Conservation (phyloP, 2,113 vertebrate genomes). For the Prietella phreatophila region DNA sequence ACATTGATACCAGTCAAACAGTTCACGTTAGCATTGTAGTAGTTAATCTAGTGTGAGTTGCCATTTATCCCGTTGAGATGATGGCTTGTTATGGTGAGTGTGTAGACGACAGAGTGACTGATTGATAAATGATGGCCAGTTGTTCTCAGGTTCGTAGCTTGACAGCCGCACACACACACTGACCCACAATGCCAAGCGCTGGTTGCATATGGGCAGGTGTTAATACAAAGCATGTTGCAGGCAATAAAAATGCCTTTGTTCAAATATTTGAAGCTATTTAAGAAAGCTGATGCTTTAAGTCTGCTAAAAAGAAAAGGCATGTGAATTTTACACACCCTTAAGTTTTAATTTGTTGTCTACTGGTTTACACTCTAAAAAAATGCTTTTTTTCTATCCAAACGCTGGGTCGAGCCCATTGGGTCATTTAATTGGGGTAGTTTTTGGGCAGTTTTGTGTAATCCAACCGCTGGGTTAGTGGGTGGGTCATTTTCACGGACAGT, state of each 20-base stretch:
- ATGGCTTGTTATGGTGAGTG: not conserved
- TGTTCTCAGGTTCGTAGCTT: not conserved
- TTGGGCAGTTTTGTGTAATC: too few species aligned
- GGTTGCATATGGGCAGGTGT: not conserved
- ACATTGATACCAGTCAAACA: not conserved
- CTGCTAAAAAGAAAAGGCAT: not conserved
- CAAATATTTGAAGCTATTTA: not conserved
- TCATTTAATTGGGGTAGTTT: too few species aligned
- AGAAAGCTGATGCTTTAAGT: not conserved
- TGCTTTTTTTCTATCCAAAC: too few species aligned
- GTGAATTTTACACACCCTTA: not conserved
- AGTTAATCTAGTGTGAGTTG: not conserved
- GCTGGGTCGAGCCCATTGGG: too few species aligned
- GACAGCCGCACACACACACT: not conserved
- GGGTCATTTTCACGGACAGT: too few species aligned
- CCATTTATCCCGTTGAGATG: not conserved
- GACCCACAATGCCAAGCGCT: not conserved
- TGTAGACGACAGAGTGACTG: not conserved
- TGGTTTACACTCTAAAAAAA: not conserved
- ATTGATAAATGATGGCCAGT: not conserved
- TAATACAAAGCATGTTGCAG: not conserved
- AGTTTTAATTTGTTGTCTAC: not conserved
- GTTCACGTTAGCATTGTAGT: not conserved
- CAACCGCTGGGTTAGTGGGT: too few species aligned
- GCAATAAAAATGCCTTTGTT: conserved; percentile 36